phyloP scores from a whole-genome alignment of 2,888 invertebrate genomes.

The Mimumesa dahlbomi region DNA sequence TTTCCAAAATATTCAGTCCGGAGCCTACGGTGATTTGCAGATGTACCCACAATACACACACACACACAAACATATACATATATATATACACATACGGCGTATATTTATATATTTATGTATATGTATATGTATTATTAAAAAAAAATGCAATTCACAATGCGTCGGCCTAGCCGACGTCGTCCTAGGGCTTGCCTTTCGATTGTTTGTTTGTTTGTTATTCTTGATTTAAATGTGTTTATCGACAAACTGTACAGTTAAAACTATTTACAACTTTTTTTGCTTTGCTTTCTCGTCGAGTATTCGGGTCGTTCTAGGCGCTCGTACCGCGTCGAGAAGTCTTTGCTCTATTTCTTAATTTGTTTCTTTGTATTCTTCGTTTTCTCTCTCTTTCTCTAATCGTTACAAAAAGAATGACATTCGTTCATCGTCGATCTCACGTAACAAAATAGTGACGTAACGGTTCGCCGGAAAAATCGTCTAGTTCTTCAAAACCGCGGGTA shows the following conservation, averaged over 20 bases:
- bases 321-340: slow-evolving; percentile 2
- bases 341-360: slow-evolving; percentile 35
- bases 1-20: slow-evolving; percentile 50
- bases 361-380: too few relatives aligned
- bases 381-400: too few relatives aligned
- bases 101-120: slow-evolving; percentile 23
- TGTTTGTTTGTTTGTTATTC: too few relatives aligned
- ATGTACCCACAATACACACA: slow-evolving; percentile 3
- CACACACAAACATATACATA: slow-evolving; percentile 10
- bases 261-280: slow-evolving; percentile 9
- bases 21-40: slow-evolving; percentile 36
- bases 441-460: too few relatives aligned
- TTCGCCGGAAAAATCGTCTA: too few relatives aligned
- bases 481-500: too few relatives aligned
- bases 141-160: slow-evolving; percentile 24
- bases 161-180: slow-evolving; percentile 11
- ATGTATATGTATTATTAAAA: slow-evolving; percentile 26
- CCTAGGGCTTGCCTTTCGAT: not conserved
- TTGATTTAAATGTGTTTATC: too few relatives aligned
- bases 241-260: slow-evolving; percentile 17
- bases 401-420: too few relatives aligned
- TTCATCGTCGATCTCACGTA: slow-evolving; percentile 5
- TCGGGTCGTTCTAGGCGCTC: not conserved
- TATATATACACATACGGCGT: slow-evolving; percentile 18
- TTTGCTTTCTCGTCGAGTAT: not conserved